These are phyloP conservation scores for Drosophila setifemur DNA, from an alignment of 1,140 invertebrate species.

Conservation along the genomic window DNA sequence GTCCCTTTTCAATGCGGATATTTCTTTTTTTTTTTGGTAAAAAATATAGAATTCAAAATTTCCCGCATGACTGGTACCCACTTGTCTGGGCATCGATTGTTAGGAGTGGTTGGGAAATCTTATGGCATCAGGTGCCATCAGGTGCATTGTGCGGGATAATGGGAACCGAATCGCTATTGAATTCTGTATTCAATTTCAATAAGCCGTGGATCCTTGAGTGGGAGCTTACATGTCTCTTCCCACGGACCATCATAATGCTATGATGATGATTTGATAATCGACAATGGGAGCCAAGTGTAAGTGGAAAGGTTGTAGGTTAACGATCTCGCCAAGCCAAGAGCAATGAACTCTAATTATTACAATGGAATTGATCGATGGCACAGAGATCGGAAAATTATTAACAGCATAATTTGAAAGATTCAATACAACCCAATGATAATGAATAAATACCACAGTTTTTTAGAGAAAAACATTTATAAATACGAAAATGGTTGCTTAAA, in stretches of 20 bases:
- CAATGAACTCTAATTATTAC: slow-evolving; percentile 42
- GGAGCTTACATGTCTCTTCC: slow-evolving; percentile 55
- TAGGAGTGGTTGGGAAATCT: slow-evolving; percentile 33
- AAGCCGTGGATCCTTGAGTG: slow-evolving; percentile 69
- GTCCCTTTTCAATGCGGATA: slow-evolving; percentile 2
- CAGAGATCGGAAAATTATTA: too few species aligned
- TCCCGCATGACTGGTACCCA: slow-evolving; percentile 56
- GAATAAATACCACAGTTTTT: too few species aligned
- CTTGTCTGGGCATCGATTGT: slow-evolving; percentile 55
- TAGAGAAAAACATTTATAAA: too few species aligned
- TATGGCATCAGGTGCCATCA: slow-evolving; percentile 67
- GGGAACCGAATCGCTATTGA: slow-evolving; percentile 40
- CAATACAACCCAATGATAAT: too few species aligned
- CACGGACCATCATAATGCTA: slow-evolving; percentile 32
- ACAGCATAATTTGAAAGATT: too few species aligned
- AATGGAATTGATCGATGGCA: slow-evolving; percentile 1
- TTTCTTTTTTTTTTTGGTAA: slow-evolving; percentile 40
- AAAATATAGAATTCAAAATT: slow-evolving; percentile 36
- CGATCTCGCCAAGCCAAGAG: slow-evolving; percentile 26
- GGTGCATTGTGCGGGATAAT: slow-evolving; percentile 49
- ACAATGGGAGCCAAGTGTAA: slow-evolving; percentile 11
- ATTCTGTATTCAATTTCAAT: slow-evolving; percentile 64
- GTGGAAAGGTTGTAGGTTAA: slow-evolving; percentile 58
- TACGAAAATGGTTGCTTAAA: too few species aligned
- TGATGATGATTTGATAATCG: slow-evolving; percentile 27